Evolutionary conservation across 2,797 vertebrate species (phyloP), one percentile per base, ranked within the genome.

Genomic region (Poecilia velifera): DNA sequence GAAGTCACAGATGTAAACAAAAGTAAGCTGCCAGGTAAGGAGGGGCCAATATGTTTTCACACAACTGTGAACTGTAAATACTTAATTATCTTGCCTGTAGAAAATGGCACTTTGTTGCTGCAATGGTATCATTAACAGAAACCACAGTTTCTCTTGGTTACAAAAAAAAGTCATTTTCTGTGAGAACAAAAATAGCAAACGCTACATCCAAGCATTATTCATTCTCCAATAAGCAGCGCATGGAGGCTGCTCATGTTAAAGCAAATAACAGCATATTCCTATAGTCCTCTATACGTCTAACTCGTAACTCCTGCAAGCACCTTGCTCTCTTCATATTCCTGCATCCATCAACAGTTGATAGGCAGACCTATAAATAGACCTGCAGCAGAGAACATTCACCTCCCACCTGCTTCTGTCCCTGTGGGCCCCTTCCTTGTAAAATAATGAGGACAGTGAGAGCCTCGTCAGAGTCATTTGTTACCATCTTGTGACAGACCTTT

Each of bases 311-410:
- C 82, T 83, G 80, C 73, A 57, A 80, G 80, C 80, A 82, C 76
- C 76, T 76, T 84, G 80, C 25, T 86, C 78, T 74, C 74, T 76
- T 76, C 74, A 75, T 76, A 78, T 73, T 75, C 83, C 85, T 86
- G 77, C 82, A 91, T 92, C 89, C 79, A 86, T 91, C 87, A 90
- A 76, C 64, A 51, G 82, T 6, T 87, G 85, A 87, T 74, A 88
- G 86, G 90, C 64, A 45, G 82, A 64, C 75, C 94, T 96, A 95
- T 91, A 95, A 95, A 95, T 96, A 96, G 93, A 80, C 76, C 91
- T 90, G 92, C 90, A 41, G 90, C 89, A 86, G 86, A 76, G 87
- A 87, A 85, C 77, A 74, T 90, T 92, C 82, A 90, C 91, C 88
- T 93, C 85, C 89, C 41, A 34, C 82, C 83, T 88, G 82, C 82